Evolutionary conservation across 2,113 vertebrate species (phyloP), one percentile per base, ranked within the genome.

Genomic region (Grus americana): DNA sequence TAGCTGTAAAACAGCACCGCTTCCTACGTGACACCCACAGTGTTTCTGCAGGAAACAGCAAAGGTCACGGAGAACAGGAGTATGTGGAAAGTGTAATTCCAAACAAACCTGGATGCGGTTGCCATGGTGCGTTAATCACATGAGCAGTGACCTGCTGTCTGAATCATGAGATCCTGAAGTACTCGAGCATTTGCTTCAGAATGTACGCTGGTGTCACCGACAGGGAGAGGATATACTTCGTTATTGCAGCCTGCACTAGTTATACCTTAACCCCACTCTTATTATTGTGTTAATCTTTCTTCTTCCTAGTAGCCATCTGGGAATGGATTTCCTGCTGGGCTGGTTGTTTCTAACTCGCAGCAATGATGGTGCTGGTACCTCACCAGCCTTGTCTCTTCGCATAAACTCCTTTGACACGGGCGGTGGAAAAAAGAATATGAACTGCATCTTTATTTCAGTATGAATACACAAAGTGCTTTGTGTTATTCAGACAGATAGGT

Each of bases 211-310:
- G 55, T 12, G 46, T 29, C 65, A 18, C 50, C 24, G 54, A 3
- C 0, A 32, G 36, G 0, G 18, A 50, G 73, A n/a, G n/a, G 42
- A 36, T 11, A 3, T 2, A 1, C 61, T 50, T 18, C 2, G 2
- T 21, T 30, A 9, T 2, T 14, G 49, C 68, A 16, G 61, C 5
- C 40, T 22, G 16, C 19, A 57, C 63, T 44, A 4, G 16, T 49
- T 44, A 5, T 2, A 7, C 40, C 85, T 26, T 19, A 49, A 18
- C 68, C 26, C 57, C n/a, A 3, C 40, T 38, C 62, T 36, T 38
- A 0, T 15, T 29, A 12, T 13, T 36, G 42, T 20, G 44, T 50
- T 47, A 5, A 14, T 63, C 42, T 29, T 73, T 34, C 18, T 49
- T 24, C 47, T 74, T 22, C 86, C 42, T 18, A 11, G 40, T 2